Percentiles rank a stretch among this genome's conserved stretches.
These are phyloP conservation scores for Colaptes auratus DNA, from an alignment of 2,113 vertebrate species.

Conservation along the genomic window DNA sequence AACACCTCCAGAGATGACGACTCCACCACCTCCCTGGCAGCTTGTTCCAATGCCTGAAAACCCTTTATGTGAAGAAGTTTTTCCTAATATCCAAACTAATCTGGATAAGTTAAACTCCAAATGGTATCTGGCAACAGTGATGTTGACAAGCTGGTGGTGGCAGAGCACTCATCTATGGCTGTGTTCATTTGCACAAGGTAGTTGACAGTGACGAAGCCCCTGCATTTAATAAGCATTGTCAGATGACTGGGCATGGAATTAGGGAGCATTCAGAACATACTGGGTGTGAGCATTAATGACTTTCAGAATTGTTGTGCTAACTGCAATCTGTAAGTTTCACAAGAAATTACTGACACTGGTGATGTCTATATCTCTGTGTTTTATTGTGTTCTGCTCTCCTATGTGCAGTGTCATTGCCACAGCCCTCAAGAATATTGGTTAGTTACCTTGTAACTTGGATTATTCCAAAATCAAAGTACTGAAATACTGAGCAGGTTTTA, in stretches of 20 bases:
- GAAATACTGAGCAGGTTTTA: not conserved
- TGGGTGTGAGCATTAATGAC: not conserved
- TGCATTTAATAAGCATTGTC: too few species aligned
- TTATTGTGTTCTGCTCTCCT: not conserved
- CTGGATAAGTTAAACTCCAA: not conserved
- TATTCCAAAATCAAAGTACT: not conserved
- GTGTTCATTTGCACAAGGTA: not conserved
- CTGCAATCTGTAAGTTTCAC: not conserved
- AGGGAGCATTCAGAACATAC: not conserved
- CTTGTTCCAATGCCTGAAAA: not conserved
- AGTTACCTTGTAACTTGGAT: not conserved
- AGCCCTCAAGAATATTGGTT: not conserved
- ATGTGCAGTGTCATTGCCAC: not conserved
- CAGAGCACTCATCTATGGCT: not conserved
- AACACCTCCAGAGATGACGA: too few species aligned
- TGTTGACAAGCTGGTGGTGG: accelerated
- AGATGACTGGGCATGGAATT: not conserved
- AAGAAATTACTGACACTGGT: not conserved
- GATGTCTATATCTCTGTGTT: not conserved
- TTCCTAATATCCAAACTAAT: not conserved
- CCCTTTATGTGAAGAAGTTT: too few species aligned
- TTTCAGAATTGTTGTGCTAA: not conserved
- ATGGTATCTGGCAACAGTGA: not conserved
- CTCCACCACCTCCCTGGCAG: too few species aligned
- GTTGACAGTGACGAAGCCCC: not conserved